Evolutionary conservation across 2,888 invertebrate genomes (phyloP).

Genomic region (Aspidiotus destructor): DNA sequence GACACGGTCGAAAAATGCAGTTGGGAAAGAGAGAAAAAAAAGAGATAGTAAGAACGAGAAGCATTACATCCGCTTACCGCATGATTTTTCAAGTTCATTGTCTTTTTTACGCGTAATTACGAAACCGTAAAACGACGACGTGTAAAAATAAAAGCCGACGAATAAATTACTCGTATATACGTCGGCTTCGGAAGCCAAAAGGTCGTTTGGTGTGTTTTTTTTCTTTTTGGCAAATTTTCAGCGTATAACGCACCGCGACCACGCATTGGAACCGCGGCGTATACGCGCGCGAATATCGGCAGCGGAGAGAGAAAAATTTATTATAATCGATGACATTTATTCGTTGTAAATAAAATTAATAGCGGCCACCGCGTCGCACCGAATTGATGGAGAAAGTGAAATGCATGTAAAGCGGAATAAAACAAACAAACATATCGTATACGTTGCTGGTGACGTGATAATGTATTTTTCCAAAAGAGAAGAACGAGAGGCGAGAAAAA

Average conservation of each 20-base stretch:
- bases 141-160: conserved; percentile 7
- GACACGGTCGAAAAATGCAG: conserved; percentile 1
- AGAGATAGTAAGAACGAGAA: background rate
- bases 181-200: background rate
- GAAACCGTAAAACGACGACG: conserved; percentile 2
- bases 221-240: conserved; percentile 11
- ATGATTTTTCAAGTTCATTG: conserved; percentile 16
- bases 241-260: background rate
- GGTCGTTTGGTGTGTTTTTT: background rate
- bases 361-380: background rate
- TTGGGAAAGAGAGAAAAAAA: background rate
- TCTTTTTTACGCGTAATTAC: conserved; percentile 17
- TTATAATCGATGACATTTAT: conserved; percentile 16
- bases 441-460: too few relatives aligned
- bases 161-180: background rate
- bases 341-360: conserved; percentile 17
- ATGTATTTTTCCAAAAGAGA: too few relatives aligned
- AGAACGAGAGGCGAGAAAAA: too few relatives aligned
- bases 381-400: too few relatives aligned
- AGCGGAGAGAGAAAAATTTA: conserved; percentile 1
- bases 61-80: background rate
- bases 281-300: too few relatives aligned
- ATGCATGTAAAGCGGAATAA: too few relatives aligned
- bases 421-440: too few relatives aligned
- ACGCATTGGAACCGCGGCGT: too few relatives aligned